Conservation (phyloP, 37 sponge, comb jelly and placozoan genomes). For the Eunapius fragilis region DNA sequence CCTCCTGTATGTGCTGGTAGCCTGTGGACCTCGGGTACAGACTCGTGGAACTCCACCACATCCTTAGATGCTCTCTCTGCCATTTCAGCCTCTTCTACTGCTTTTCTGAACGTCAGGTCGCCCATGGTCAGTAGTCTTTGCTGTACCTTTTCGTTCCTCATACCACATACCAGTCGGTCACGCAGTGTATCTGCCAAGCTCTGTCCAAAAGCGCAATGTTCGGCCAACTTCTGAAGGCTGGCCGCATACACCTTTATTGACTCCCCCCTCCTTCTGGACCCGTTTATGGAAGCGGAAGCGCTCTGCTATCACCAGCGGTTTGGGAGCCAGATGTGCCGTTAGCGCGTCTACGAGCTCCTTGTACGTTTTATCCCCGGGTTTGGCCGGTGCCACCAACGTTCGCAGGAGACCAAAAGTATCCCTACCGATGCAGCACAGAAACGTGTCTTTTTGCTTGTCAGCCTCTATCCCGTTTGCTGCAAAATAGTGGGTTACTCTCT, state of each 20-base stretch:
- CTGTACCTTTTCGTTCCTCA: not conserved
- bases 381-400: slow-evolving; percentile 9
- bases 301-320: slow-evolving; percentile 1
- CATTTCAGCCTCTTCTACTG: not conserved
- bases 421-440: not conserved
- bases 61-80: not conserved
- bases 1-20: not conserved
- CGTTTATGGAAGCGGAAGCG: slow-evolving; percentile 14
- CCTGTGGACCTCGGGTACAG: not conserved
- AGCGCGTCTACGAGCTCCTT: not conserved
- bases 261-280: slow-evolving; percentile 1
- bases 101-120: slow-evolving; percentile 4
- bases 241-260: not conserved
- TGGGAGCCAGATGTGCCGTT: not conserved
- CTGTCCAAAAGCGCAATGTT: slow-evolving; percentile 13
- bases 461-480: not conserved
- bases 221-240: slow-evolving; percentile 8
- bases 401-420: not conserved
- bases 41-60: not conserved
- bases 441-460: not conserved
- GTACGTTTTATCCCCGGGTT: not conserved
- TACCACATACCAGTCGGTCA: slow-evolving; percentile 24
- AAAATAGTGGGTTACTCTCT: not conserved
- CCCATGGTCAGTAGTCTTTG: not conserved
- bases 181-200: slow-evolving; percentile 16